phyloP scores from a whole-genome alignment of 2,797 vertebrate species.

The Neosilurus mollespiculum region DNA sequence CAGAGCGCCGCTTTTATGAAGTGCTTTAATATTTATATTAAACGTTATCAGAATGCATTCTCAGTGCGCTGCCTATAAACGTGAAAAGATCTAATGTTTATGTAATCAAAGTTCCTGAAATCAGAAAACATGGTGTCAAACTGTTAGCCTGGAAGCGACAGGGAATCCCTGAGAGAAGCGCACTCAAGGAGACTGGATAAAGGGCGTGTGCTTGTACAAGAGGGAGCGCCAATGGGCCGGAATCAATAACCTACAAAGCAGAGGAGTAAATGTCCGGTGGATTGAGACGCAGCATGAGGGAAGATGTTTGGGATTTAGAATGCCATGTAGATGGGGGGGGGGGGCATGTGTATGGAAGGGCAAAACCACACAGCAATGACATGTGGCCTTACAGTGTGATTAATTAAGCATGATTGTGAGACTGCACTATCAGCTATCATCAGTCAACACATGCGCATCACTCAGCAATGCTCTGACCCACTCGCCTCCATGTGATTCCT shows the following conservation, averaged over 20 bases:
- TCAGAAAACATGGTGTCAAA: neutral
- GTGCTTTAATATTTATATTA: no score
- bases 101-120: neutral
- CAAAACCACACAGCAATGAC: neutral
- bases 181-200: neutral
- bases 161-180: neutral
- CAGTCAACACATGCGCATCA: neutral
- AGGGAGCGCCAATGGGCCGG: neutral
- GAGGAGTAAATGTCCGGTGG: neutral
- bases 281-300: slow-evolving; percentile 3
- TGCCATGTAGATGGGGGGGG: neutral
- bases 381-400: slow-evolving; percentile 1
- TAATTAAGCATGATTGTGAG: neutral
- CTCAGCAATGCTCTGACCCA: slow-evolving; percentile 29
- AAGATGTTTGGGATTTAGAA: neutral
- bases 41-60: no score
- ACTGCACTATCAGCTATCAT: neutral
- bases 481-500: slow-evolving; percentile 27
- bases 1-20: no score
- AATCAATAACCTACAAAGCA: slow-evolving; percentile 8
- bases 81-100: neutral
- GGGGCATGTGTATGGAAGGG: neutral
- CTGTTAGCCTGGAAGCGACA: neutral
- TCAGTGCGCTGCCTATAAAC: neutral
- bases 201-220: neutral